Base-by-base conservation (phyloP, 2,113 vertebrate species). In the Barbus barbus region DNA sequence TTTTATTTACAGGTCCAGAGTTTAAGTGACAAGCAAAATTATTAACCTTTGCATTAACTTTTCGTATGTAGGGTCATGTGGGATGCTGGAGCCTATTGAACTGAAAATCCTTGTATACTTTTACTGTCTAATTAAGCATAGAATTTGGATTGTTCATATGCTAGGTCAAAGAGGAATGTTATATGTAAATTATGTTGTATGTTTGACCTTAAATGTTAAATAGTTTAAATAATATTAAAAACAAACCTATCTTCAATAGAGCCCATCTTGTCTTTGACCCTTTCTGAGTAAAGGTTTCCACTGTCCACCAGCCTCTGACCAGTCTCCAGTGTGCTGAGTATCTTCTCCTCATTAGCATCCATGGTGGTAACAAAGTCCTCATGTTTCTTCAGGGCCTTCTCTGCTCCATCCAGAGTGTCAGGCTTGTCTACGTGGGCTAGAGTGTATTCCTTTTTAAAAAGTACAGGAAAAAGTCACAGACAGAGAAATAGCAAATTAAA, bases 311-410 rank as follows among this genome's bases (percentile, higher is more conserved):
- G 94, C 48, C 93, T 92, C 88, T 92, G 94, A 63, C 97, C 98
- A 0, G 84, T 76, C 60, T 91, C 91, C 84, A 97, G 89, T 2
- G 91, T 92, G 69, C 93, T 93, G 0, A 93, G 89, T 22, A 99
- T 94, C 81, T 98, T 98, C 84, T 98, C 95, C 14, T 93, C 89
- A 6, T 95, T 97, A 91, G 94, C 95, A 78, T 96, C 94, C 96
- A 99, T 94, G 80, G 93, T 90, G 56, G 89, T 84, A 1, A 94
- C 63, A 88, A 99, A 98, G 83, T 96, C 96, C 89, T 98, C 96
- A 28, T 98, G 97, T 85, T 96, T 97, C 89, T 95, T 96, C 85
- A 98, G 87, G 28, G 95, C 95, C 1, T 94, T 92, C 41, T 96
- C 91, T 1, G 98, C 96, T 12, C 96, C 96, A 53, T 95, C 96